These are phyloP conservation scores for Athrips mouffetella DNA, from an alignment of 2,888 invertebrate genomes.

Conservation along the genomic window DNA sequence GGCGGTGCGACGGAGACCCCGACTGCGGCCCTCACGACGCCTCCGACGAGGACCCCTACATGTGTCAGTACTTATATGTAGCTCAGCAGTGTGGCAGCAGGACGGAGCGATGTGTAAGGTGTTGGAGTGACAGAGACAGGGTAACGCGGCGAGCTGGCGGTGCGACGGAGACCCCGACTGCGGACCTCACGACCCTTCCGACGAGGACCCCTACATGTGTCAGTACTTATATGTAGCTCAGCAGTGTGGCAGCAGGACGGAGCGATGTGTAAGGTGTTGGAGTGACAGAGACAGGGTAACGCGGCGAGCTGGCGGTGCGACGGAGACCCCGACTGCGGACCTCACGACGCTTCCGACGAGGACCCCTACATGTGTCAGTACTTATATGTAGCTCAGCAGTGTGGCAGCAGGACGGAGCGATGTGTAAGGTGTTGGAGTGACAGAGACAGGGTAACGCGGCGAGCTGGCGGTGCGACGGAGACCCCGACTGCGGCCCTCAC, in stretches of 20 bases:
- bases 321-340: slow-evolving; percentile 86
- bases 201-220: slow-evolving; percentile 84
- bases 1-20: slow-evolving; percentile 87
- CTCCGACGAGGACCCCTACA: slow-evolving; percentile 83
- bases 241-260: too few relatives aligned
- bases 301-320: slow-evolving; percentile 88
- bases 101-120: too few relatives aligned
- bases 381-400: background rate
- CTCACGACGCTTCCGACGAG: slow-evolving; percentile 83
- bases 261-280: too few relatives aligned
- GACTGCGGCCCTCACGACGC: slow-evolving; percentile 84
- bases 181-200: slow-evolving; percentile 81
- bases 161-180: slow-evolving; percentile 89
- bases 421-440: too few relatives aligned
- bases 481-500: slow-evolving; percentile 84
- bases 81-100: background rate
- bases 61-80: slow-evolving; percentile 67
- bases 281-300: too few relatives aligned
- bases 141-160: slow-evolving; percentile 86
- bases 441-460: slow-evolving; percentile 86
- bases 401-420: too few relatives aligned
- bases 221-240: slow-evolving; percentile 29
- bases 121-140: too few relatives aligned
- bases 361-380: slow-evolving; percentile 80
- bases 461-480: slow-evolving; percentile 88